Conservation (phyloP, 1,140 invertebrate genomes). For the Trachymyrmex septentrionalis region DNA sequence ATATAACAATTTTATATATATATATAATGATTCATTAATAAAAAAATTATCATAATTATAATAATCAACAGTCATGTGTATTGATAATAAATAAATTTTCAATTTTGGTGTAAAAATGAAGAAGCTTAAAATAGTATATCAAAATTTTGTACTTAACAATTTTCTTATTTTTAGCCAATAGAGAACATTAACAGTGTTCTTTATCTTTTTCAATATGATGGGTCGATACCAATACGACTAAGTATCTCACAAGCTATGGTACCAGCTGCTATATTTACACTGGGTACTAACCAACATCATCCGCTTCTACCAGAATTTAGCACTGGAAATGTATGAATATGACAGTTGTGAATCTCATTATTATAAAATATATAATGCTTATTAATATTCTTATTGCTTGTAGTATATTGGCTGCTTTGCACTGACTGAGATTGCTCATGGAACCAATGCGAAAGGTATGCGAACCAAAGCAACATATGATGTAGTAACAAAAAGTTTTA, state of each 20-base stretch:
- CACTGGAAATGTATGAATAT: slow-evolving; percentile 88
- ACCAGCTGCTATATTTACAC: slow-evolving; percentile 89
- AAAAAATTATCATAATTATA: not conserved
- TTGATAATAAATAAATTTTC: too few relatives aligned
- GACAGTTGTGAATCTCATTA: not conserved
- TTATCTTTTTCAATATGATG: slow-evolving; percentile 89
- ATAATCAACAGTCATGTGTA: too few relatives aligned
- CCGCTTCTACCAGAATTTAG: slow-evolving; percentile 90
- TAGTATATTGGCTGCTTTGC: slow-evolving; percentile 94
- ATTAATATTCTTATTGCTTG: slow-evolving; percentile 29
- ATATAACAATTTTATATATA: not conserved
- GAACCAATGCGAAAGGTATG: slow-evolving; percentile 96
- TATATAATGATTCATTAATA: too few relatives aligned
- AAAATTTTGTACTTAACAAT: not conserved
- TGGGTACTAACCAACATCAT: slow-evolving; percentile 93
- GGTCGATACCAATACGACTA: slow-evolving; percentile 90
- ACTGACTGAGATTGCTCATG: slow-evolving; percentile 97
- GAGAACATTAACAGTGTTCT: slow-evolving; percentile 87
- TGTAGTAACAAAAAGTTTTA: slow-evolving; percentile 91
- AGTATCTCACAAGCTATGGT: slow-evolving; percentile 90
- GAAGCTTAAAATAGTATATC: not conserved
- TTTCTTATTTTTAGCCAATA: slow-evolving; percentile 85
- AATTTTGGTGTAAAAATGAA: not conserved
- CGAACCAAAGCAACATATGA: slow-evolving; percentile 96
- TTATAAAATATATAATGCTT: slow-evolving; percentile 2